Evolutionary conservation across 2,797 vertebrate species (phyloP), one percentile per base, ranked within the genome.

Genomic region (Ambastaia sidthimunki): DNA sequence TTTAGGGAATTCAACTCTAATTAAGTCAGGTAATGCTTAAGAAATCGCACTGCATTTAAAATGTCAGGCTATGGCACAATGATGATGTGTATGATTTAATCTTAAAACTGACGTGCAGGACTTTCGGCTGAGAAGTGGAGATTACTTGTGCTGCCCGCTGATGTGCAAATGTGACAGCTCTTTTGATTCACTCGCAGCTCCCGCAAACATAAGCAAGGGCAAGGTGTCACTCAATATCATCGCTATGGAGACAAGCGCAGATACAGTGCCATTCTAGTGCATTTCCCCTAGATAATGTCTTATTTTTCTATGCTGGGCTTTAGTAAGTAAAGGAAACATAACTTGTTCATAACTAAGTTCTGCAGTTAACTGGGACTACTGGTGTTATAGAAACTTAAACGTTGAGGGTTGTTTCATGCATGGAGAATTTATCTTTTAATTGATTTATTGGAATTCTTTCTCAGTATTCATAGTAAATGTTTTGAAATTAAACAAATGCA

Each of bases 201-300:
- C 11, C 1, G 15, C 54, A 78, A 78, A 78, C 67, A 78, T 37
- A 62, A 71, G 70, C 67, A 62, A 78, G 76, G 67, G 55, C 25
- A 41, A 78, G 55, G 18, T 62, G 67, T 41, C 76, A 78, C 67
- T 71, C 54, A 63, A 60, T 52, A 63, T 60, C 67, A 71, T 70
- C 5, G 7, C 75, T 50, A 70, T 77, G 66, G 66, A 77, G 66
- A 76, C 63, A 9, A 57, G 50, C 44, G 50, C 10, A 3, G 47
- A 54, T 65, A 31, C 25, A 23, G 60, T 11, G 7, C 16, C 12
- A 13, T 59, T 77, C 65, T 5, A 47, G 52, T 5, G 4, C 54
- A 15, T 47, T 67, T 19, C 48, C 1, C 21, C 18, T 15, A 69
- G 25, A 71, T 37, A 23, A 60, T 41, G 0, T 62, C 54, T 78